Evolutionary conservation across 1,140 invertebrate genomes (phyloP), one percentile per base, ranked within the genome.

Genomic region (Helicoverpa zea): DNA sequence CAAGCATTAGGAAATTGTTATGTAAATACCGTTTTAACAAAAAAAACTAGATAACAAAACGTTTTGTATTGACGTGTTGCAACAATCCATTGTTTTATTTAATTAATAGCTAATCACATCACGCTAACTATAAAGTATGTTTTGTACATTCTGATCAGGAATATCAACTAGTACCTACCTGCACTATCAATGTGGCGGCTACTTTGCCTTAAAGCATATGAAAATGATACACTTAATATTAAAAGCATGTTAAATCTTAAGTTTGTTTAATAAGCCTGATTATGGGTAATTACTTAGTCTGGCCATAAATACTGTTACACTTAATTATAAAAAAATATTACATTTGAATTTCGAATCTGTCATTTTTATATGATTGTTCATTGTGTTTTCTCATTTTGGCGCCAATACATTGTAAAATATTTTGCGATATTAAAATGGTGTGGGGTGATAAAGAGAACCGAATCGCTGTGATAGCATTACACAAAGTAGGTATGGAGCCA

Each of bases 1-100:
- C 49, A 5, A 13, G 23, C 66, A 70, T 70, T 51, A 51, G 18
- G 49, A n/a, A 70, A 52, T 29, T 52, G 18, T 51, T 54, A 72
- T 54, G 18, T 11, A 23, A 72, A 72, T 54, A 51, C 12, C n/a
- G 2, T 29, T 30, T 30, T 14, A 29, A n/a, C 14, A 70, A 72
- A 72, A 23, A n/a, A 23, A 72, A 72, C 51, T 29, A 49, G 64
- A 51, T 51, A 72, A 56, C 68, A 72, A 72, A 72, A 72, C 68
- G 68, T 72, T 72, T 54, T 54, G 51, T 54, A 54, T 72, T 35
- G 68, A 54, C 51, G 47, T 5, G 51, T 72, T 72, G 68, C 70
- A 73, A 58, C 29, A 73, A 73, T 18, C 70, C 52, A 73, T 73
- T 73, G 70, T 73, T 73, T 73, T 58, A 73, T 73, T 54, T 58